phyloP scores from a whole-genome alignment of 1,140 invertebrate genomes.

The Gonioctena quinquepunctata region DNA sequence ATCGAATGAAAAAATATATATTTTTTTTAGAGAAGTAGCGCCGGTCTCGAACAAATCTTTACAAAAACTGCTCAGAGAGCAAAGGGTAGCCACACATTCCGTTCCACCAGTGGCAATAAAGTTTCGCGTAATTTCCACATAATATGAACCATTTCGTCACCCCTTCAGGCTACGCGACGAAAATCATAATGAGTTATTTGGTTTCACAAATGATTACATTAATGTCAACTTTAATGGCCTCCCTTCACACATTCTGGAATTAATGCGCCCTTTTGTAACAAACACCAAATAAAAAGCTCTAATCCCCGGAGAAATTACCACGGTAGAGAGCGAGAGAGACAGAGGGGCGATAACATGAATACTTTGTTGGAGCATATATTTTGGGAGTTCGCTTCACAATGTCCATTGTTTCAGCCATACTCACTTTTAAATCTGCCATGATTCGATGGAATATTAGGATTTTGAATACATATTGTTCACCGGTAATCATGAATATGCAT shows the following conservation, averaged over 20 bases:
- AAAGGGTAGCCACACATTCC: not conserved
- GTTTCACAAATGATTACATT: slow-evolving; percentile 16
- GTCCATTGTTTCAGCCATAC: not conserved
- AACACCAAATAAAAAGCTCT: slow-evolving; percentile 12
- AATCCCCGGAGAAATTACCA: slow-evolving; percentile 16
- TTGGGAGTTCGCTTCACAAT: not conserved
- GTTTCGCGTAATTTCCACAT: not conserved
- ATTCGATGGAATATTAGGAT: too few relatives aligned
- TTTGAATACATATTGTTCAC: too few relatives aligned
- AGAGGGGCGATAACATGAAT: not conserved
- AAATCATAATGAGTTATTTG: not conserved
- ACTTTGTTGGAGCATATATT: not conserved
- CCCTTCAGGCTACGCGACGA: not conserved
- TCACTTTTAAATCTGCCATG: too few relatives aligned
- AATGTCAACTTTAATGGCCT: slow-evolving; percentile 6
- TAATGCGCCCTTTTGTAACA: slow-evolving; percentile 8
- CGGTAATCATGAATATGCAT: too few relatives aligned
- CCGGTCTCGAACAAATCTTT: too few relatives aligned
- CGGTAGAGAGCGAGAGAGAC: not conserved
- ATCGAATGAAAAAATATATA: too few relatives aligned
- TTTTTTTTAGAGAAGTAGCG: too few relatives aligned
- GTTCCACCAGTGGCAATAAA: not conserved
- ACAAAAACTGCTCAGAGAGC: too few relatives aligned
- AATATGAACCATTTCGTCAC: not conserved
- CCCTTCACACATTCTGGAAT: slow-evolving; percentile 7